A percentile compares a stretch with the other conserved stretches of the same genome.
phyloP scores from a whole-genome alignment of 2,888 invertebrate genomes.

The Lathronympha strigana region DNA sequence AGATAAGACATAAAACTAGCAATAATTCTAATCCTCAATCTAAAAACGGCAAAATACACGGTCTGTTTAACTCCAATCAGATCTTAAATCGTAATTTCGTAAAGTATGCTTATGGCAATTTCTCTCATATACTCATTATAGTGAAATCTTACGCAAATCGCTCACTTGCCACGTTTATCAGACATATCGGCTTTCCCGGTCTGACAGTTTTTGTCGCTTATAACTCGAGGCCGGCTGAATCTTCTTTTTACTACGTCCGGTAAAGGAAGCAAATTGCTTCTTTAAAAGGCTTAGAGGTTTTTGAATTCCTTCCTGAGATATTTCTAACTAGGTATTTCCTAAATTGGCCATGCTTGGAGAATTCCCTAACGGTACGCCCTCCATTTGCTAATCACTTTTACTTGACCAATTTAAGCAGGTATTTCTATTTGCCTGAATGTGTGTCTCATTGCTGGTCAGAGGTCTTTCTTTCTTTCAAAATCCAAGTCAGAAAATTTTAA shows the following conservation, averaged over 20 bases:
- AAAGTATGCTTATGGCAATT: constrained; percentile 11
- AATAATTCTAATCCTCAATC: neutral
- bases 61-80: constrained; percentile 16
- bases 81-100: constrained; percentile 10
- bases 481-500: no score
- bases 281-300: constrained; percentile 17
- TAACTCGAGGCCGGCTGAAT: constrained; percentile 10
- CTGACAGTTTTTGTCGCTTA: constrained; percentile 19
- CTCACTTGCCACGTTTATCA: constrained; percentile 35
- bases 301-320: neutral
- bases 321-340: no score
- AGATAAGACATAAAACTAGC: neutral
- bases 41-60: constrained; percentile 16
- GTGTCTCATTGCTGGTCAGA: no score
- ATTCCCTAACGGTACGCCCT: neutral
- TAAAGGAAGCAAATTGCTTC: constrained; percentile 13
- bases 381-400: neutral
- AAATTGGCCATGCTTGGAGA: neutral
- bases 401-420: no score
- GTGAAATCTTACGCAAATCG: constrained; percentile 36
- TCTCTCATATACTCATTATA: constrained; percentile 22
- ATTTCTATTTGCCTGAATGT: no score
- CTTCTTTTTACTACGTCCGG: constrained; percentile 5
- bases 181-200: constrained; percentile 30
- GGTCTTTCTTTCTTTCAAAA: no score